Percentiles rank a stretch among this genome's conserved stretches.
Evolutionary conservation across 2,888 invertebrate genomes (phyloP).

Genomic region (Pristionchus maxplancki): DNA sequence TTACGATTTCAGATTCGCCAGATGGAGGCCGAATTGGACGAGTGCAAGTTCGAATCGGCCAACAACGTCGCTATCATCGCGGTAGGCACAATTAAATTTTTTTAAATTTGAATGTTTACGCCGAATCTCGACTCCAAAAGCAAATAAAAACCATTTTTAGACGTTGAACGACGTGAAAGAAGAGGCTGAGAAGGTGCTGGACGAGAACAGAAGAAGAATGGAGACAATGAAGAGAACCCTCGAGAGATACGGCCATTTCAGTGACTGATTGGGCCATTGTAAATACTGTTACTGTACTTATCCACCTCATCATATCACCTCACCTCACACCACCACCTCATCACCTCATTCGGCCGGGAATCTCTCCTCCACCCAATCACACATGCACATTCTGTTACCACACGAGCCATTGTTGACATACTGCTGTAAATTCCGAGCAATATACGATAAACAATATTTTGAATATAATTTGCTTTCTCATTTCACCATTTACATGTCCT

Average conservation of each 20-base stretch:
- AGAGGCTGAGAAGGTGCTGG: background rate
- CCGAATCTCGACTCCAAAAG: background rate
- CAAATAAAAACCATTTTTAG: background rate
- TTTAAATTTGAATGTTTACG: too few relatives aligned
- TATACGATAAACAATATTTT: too few relatives aligned
- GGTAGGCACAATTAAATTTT: background rate
- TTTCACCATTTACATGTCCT: background rate
- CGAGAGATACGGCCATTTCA: slow-evolving; percentile 25
- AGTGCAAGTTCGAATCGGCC: background rate
- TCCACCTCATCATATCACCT: background rate
- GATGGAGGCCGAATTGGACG: background rate
- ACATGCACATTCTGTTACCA: too few relatives aligned
- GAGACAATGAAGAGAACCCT: slow-evolving; percentile 3
- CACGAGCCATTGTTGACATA: too few relatives aligned
- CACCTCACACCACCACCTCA: too few relatives aligned
- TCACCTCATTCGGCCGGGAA: background rate
- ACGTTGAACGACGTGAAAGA: slow-evolving; percentile 24
- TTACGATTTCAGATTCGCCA: background rate
- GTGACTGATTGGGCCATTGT: background rate
- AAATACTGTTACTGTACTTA: background rate
- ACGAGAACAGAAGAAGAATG: background rate
- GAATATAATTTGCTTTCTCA: too few relatives aligned
- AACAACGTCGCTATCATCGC: background rate
- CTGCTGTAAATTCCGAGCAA: too few relatives aligned
- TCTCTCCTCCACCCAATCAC: background rate